Evolutionary conservation across 2,888 invertebrate genomes (phyloP), one percentile per base, ranked within the genome.

Genomic region (Abscondita cerata): DNA sequence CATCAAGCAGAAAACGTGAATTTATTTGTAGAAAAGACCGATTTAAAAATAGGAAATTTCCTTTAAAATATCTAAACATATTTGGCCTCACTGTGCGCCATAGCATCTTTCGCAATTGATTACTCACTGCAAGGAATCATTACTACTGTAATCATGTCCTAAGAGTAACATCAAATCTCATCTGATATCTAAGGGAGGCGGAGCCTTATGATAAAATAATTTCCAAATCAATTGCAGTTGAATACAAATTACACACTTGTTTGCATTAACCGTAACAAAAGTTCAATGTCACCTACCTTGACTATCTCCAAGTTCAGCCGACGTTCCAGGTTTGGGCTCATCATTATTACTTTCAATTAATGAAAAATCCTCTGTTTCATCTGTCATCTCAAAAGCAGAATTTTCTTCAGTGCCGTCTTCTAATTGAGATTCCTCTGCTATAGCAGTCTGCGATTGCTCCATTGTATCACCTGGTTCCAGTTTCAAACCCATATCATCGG

Each of bases 321-420:
- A 80, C 9, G 80, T 79, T n/a, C 80, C 78, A 11, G 79, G 76
- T 58, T 81, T 76, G 5, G 78, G 78, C 73, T 80, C 79, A 59
- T 78, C 78, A 18, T 75, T 75, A 5, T 72, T 72, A 44, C 72
- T 70, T 70, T 80, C 78, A 72, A 78, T 76, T 73, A 78, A 75
- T 11, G 76, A 70, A 72, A 78, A 78, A 64, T 80, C 79, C 56
- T 79, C 78, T 1, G 72, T 71, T 56, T 80, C 79, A 36, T 70
- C 70, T 57, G 65, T 34, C 8, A 52, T 57, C 44, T 79, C 78
- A 56, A 72, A 75, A 46, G 69, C 71, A 8, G 70, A 70, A 40
- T 77, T 76, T 33, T 78, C 78, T 33, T 78, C 78, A 54, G 72
- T 74, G 67, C 75, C 76, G 51, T 67, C 71, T n/a, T 78, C 76